Percentiles rank a stretch among this genome's conserved stretches.
Evolutionary conservation across 2,113 vertebrate genomes (phyloP).

Genomic region (Acrocephalus arundinaceus): DNA sequence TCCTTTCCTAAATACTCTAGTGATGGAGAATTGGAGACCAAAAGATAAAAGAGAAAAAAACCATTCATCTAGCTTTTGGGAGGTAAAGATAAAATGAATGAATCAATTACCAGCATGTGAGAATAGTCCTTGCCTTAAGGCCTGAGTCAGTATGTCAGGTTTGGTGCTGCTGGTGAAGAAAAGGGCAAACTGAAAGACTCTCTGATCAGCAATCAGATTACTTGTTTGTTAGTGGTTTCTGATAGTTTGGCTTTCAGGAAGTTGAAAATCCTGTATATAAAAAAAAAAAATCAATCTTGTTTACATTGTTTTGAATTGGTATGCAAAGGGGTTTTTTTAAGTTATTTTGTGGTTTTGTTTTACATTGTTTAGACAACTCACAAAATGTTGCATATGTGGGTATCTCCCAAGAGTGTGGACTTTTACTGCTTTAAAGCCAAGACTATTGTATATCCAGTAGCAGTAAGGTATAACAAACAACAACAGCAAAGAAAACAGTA

Average conservation of each 20-base stretch:
- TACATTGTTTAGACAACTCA: background rate
- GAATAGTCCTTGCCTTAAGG: background rate
- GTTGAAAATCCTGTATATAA: background rate
- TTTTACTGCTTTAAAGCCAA: background rate
- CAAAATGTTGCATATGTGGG: background rate
- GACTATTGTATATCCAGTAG: background rate
- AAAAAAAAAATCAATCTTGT: background rate
- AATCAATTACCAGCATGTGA: background rate
- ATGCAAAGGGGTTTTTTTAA: background rate
- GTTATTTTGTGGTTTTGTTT: background rate
- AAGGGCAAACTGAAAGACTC: background rate
- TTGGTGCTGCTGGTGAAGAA: background rate
- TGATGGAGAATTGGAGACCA: background rate
- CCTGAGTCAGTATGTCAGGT: background rate
- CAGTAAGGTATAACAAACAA: background rate
- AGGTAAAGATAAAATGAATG: background rate
- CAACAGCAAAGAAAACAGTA: background rate
- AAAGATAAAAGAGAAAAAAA: background rate
- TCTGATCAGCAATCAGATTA: background rate
- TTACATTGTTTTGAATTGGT: background rate
- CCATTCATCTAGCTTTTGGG: background rate
- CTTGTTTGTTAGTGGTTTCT: background rate
- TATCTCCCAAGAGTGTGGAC: background rate
- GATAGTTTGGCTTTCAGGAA: background rate
- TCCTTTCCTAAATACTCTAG: background rate